phyloP scores from a whole-genome alignment of 1,140 invertebrate species.

The Drosophila chauvacae region DNA sequence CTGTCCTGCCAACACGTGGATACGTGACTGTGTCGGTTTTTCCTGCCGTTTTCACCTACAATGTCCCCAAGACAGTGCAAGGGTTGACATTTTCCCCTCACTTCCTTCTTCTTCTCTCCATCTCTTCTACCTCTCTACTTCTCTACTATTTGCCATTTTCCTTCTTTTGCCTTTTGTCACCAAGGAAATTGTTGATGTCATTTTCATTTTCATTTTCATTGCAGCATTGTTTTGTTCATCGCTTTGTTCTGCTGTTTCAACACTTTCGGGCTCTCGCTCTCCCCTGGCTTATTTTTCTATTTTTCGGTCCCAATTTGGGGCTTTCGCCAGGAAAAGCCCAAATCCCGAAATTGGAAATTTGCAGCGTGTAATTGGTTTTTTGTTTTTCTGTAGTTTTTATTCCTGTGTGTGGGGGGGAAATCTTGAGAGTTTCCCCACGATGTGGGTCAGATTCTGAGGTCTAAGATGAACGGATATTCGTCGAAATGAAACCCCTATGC shows the following conservation, averaged over 20 bases:
- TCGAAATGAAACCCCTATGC: conserved; percentile 4
- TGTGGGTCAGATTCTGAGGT: conserved; percentile 40
- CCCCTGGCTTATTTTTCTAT: not conserved
- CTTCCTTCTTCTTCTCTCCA: conserved; percentile 5
- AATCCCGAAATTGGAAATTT: conserved; percentile 42
- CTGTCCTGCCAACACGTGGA: conserved; percentile 52
- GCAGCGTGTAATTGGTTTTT: conserved; percentile 56
- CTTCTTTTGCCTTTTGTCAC: conserved; percentile 14
- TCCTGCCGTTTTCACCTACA: conserved; percentile 38
- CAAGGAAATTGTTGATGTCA: conserved; percentile 22
- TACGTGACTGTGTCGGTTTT: conserved; percentile 52
- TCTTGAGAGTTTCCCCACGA: conserved; percentile 14
- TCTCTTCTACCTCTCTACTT: not conserved
- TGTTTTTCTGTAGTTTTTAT: conserved; percentile 13
- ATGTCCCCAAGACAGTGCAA: conserved; percentile 11
- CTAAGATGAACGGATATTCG: not conserved
- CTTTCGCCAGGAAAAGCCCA: conserved; percentile 23
- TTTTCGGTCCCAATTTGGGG: conserved; percentile 19
- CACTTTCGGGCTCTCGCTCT: conserved; percentile 12
- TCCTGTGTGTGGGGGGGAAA: not conserved
- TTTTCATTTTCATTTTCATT: conserved; percentile 22
- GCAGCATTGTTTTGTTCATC: conserved; percentile 16
- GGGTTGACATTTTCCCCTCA: conserved; percentile 13
- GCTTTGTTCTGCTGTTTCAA: conserved; percentile 26
- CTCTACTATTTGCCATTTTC: conserved; percentile 8